Conservation (phyloP, 1,140 invertebrate genomes). For the Araneus ventricosus region DNA sequence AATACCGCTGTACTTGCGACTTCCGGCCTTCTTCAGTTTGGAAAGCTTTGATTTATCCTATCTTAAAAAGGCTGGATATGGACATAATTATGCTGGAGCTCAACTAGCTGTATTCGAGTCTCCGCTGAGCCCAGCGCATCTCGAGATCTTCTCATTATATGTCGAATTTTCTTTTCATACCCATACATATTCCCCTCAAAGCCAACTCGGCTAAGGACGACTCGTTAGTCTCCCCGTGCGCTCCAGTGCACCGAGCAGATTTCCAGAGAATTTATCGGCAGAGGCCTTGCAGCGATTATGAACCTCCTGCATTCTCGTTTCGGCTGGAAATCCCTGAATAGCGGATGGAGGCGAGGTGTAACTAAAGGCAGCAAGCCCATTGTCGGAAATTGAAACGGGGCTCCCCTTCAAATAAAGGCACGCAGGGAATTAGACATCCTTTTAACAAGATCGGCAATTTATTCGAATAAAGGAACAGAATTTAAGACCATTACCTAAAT, state of each 20-base stretch:
- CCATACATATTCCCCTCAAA: not conserved
- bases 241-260: not conserved
- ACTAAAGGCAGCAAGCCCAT: constrained; percentile 52
- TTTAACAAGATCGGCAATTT: constrained; percentile 75
- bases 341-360: constrained; percentile 49
- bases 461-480: constrained; percentile 72
- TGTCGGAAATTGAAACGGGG: constrained; percentile 65
- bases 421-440: constrained; percentile 69
- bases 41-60: too few relatives aligned
- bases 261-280: constrained; percentile 19
- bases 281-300: constrained; percentile 5
- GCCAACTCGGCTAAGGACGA: not conserved
- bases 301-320: not conserved
- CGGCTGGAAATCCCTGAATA: constrained; percentile 24
- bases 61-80: too few relatives aligned
- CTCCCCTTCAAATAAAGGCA: constrained; percentile 36
- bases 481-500: constrained; percentile 73
- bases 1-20: too few relatives aligned
- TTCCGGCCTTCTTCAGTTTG: too few relatives aligned
- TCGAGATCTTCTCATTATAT: not conserved
- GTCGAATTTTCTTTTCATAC: not conserved
- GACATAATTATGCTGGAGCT: too few relatives aligned
- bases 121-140: not conserved
- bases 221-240: not conserved
- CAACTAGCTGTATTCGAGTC: too few relatives aligned